Conservation (phyloP, 2,797 vertebrate genomes). For the Mus minutoides region DNA sequence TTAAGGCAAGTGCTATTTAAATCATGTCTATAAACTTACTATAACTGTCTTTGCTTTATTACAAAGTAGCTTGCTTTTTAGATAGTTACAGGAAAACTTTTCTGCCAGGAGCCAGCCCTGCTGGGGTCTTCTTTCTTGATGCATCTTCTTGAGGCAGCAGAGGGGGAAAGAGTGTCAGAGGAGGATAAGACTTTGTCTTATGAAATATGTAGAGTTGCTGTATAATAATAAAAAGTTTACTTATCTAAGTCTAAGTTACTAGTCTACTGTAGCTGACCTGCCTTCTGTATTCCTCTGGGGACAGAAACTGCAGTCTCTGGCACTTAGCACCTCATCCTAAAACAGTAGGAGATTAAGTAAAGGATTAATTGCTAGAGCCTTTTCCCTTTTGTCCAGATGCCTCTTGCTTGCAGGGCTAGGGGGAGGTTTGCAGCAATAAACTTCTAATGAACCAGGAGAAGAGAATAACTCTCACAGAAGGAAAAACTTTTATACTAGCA, state of each 20-base stretch:
- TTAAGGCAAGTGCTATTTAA: not conserved
- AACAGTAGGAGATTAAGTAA: not conserved
- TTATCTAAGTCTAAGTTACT: not conserved
- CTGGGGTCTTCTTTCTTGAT: not conserved
- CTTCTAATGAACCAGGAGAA: not conserved
- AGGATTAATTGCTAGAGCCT: not conserved
- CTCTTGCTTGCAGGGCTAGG: not conserved
- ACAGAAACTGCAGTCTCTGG: not conserved
- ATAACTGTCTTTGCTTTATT: not conserved
- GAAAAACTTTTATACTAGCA: not conserved
- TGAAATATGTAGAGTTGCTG: not conserved
- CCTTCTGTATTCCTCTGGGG: not conserved
- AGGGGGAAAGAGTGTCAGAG: not conserved
- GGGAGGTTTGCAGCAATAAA: not conserved
- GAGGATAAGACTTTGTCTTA: not conserved
- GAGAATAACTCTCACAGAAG: not conserved
- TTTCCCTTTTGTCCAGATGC: not conserved
- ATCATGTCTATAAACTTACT: not conserved
- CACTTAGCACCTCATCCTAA: not conserved
- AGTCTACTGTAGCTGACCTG: not conserved
- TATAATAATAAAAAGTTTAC: not conserved
- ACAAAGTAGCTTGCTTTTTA: not conserved
- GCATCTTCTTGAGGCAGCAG: not conserved
- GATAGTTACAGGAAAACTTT: not conserved
- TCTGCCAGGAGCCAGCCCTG: not conserved